phyloP scores from a whole-genome alignment of 1,140 invertebrate genomes.

The Zaprionus taronus region DNA sequence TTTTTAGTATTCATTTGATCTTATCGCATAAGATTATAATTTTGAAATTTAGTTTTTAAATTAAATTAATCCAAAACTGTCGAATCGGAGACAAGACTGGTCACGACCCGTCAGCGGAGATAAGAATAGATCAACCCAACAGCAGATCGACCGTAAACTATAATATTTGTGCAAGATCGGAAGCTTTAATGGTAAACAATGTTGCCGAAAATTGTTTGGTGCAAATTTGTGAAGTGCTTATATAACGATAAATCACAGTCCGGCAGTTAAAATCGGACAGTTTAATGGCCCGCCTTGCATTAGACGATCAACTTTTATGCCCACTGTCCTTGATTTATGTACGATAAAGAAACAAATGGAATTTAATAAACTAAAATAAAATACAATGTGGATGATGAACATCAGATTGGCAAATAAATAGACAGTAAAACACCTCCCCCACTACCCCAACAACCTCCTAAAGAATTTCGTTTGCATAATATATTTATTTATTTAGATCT shows the following conservation, averaged over 20 bases:
- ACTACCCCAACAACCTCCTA: not conserved
- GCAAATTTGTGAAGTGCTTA: constrained; percentile 46
- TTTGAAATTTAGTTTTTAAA: too few relatives aligned
- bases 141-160: constrained; percentile 42
- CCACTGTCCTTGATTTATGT: constrained; percentile 23
- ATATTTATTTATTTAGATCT: constrained; percentile 47
- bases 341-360: not conserved
- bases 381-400: constrained; percentile 1
- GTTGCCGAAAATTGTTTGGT: constrained; percentile 43
- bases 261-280: constrained; percentile 28
- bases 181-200: constrained; percentile 63
- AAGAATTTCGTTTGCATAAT: constrained; percentile 33
- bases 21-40: constrained; percentile 39
- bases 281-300: constrained; percentile 18
- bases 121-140: constrained; percentile 34
- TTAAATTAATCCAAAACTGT: constrained; percentile 15
- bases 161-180: constrained; percentile 36
- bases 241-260: constrained; percentile 64
- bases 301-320: constrained; percentile 21
- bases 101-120: not conserved
- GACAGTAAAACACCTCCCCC: constrained; percentile 23
- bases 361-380: constrained; percentile 19
- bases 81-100: constrained; percentile 4
- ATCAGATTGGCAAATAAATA: constrained; percentile 50
- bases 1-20: constrained; percentile 51